phyloP scores from a whole-genome alignment of 2,113 vertebrate genomes.

The Amblyopsis rosae region DNA sequence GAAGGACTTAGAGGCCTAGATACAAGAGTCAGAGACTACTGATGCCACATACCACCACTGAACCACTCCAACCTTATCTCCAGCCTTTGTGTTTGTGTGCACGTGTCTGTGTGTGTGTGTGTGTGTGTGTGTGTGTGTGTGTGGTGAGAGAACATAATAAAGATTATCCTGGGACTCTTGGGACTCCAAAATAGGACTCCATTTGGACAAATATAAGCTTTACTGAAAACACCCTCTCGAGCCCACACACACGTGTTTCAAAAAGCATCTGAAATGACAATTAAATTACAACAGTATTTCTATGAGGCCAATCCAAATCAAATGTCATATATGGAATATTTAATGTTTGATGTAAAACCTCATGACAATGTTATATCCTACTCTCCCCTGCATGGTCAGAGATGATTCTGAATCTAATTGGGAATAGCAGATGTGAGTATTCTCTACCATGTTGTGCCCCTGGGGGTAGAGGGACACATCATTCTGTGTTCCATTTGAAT shows the following conservation, averaged over 20 bases:
- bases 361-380: no score
- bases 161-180: slow-evolving; percentile 34
- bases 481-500: slow-evolving; percentile 41
- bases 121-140: background rate
- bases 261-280: no score
- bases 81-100: slow-evolving; percentile 2
- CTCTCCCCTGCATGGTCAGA: no score
- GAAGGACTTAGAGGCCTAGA: no score
- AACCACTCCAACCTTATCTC: slow-evolving; percentile 11
- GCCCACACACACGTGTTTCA: background rate
- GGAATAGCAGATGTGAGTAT: slow-evolving; percentile 46
- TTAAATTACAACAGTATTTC: no score
- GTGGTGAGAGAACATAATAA: background rate
- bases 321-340: no score
- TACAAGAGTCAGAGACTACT: no score
- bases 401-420: background rate
- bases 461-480: slow-evolving; percentile 39
- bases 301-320: no score
- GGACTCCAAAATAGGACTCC: slow-evolving; percentile 13
- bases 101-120: background rate
- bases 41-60: no score
- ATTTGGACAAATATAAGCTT: slow-evolving; percentile 23
- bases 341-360: no score
- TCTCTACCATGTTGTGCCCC: slow-evolving; percentile 50
- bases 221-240: slow-evolving; percentile 22